A percentile compares a stretch with the other conserved stretches of the same genome.
Evolutionary conservation across 37 sponge, comb jelly and placozoan species (phyloP).

Genomic region (Cliona cf. orientalis): DNA sequence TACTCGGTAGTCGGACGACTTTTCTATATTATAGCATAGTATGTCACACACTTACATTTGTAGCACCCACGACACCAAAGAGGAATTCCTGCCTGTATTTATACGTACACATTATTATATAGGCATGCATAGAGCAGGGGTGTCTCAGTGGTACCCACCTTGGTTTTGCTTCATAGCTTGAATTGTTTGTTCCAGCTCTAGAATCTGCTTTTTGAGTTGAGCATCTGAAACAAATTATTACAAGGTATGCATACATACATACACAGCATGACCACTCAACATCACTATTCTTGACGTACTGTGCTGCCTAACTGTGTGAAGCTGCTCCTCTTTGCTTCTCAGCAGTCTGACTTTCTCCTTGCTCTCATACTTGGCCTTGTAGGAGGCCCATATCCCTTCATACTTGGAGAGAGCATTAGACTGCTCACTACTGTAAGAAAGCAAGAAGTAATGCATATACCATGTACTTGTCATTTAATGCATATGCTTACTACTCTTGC

Average conservation of each 20-base stretch:
- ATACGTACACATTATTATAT: not conserved
- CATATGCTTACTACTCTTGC: constrained; percentile 23
- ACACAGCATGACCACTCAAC: not conserved
- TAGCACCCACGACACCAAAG: constrained; percentile 21
- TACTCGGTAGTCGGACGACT: not conserved
- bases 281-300: not conserved
- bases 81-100: not conserved
- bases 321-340: constrained; percentile 1
- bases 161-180: not conserved
- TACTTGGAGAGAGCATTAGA: constrained; percentile 29
- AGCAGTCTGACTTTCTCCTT: constrained; percentile 31
- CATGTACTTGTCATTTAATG: not conserved
- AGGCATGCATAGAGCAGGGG: not conserved
- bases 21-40: not conserved
- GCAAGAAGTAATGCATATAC: not conserved
- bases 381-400: constrained; percentile 32
- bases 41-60: constrained; percentile 31
- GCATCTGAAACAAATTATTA: not conserved
- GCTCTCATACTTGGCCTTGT: constrained; percentile 34
- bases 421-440: constrained; percentile 20
- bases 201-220: not conserved
- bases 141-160: not conserved
- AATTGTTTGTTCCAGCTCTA: not conserved
- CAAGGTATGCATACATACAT: not conserved
- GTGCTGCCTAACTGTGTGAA: not conserved